Evolutionary conservation across 1,140 invertebrate genomes (phyloP), one percentile per base, ranked within the genome.

Genomic region (Macrocentrus cingulum): DNA sequence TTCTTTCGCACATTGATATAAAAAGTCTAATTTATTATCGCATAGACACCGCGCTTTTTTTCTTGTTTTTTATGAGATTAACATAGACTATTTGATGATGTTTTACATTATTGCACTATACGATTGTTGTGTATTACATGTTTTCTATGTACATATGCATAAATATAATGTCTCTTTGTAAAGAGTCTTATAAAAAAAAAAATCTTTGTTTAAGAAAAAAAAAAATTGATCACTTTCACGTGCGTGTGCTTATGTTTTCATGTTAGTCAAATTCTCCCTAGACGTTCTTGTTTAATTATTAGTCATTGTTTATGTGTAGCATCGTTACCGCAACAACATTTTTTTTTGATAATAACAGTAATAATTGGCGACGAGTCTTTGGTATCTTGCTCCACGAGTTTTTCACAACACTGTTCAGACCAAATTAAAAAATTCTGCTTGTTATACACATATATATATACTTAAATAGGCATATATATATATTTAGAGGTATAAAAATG

Each of bases 1-100:
- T 55, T 67, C 56, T 63, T 55, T 68, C 65, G 60, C 65, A 63
- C 66, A 60, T 57, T 66, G 54, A 59, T 70, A 70, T 70, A 70
- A 65, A 70, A 70, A 69, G 68, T 69, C 65, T 69, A 69, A 65
- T 68, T 67, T 37, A 54, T 66, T 58, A 64, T 58, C 68, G 65
- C 60, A 66, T 72, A 74, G 66, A 71, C 68, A 74, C 67, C 63
- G 60, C 70, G 65, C 67, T 60, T 70, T 53, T 64, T 70, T 68
- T 63, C 70, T 64, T 68, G 58, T 70, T 53, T 64, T 70, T 68
- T 63, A 67, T 59, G 66, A 67, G 66, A 69, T 66, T 69, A 65
- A 69, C 50, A 37, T 68, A 66, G 58, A 60, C 65, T 69, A 66
- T 60, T 55, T 63, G 69, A 64, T 66, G 18, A 52, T 52, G 7